Percentiles rank a stretch among this genome's conserved stretches.
These are phyloP conservation scores for Clavelina lepadiformis DNA, from an alignment of 23 tunicate species.

Conservation along the genomic window DNA sequence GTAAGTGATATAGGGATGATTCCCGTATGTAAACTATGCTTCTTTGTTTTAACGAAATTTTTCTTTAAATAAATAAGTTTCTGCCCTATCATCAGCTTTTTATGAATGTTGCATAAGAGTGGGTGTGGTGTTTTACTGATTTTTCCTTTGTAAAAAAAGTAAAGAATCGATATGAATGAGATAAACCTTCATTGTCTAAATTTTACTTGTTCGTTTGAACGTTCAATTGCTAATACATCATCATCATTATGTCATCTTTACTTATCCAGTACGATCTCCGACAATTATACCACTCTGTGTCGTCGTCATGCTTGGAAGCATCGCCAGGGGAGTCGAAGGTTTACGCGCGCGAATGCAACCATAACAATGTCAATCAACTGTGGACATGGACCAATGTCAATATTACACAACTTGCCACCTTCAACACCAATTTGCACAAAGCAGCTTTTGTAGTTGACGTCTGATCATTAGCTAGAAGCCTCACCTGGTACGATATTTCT, in stretches of 20 bases:
- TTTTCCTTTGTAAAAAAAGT: not conserved
- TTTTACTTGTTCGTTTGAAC: not conserved
- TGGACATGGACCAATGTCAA: slow-evolving; percentile 70
- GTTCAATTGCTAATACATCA: no score
- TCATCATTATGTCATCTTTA: not conserved
- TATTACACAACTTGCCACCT: slow-evolving; percentile 50
- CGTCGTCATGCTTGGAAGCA: slow-evolving; percentile 79
- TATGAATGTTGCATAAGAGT: no score
- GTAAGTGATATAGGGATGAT: slow-evolving; percentile 34
- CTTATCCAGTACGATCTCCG: slow-evolving; percentile 60
- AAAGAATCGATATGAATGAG: not conserved
- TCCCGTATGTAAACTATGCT: no score
- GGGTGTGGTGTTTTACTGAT: not conserved
- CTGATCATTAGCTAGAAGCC: no score
- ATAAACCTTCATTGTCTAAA: not conserved
- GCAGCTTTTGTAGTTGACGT: slow-evolving; percentile 44
- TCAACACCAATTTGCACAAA: slow-evolving; percentile 48
- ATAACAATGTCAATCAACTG: slow-evolving; percentile 61
- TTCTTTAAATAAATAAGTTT: no score
- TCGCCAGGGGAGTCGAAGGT: slow-evolving; percentile 60
- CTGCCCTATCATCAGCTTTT: no score
- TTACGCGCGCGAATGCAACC: slow-evolving; percentile 69
- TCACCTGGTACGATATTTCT: no score
- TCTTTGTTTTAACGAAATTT: no score
- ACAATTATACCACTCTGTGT: slow-evolving; percentile 76